Percentiles rank a stretch among this genome's conserved stretches.
phyloP scores from a whole-genome alignment of 2,797 vertebrate genomes.

The Sebastes kiyomatsui region DNA sequence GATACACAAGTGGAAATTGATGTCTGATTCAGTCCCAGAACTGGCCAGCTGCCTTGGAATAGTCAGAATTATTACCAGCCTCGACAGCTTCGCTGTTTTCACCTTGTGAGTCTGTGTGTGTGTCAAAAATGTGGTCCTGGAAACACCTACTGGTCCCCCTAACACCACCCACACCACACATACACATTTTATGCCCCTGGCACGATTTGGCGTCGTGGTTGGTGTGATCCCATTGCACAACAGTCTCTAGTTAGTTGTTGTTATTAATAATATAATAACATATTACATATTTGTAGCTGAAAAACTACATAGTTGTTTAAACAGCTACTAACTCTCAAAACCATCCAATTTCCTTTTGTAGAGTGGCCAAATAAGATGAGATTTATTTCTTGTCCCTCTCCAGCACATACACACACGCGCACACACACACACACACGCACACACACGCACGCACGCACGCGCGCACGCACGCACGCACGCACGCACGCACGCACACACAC shows the following conservation, averaged over 20 bases:
- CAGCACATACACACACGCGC: background rate
- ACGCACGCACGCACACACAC: background rate
- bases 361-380: background rate
- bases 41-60: background rate
- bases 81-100: too few relatives aligned
- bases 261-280: background rate
- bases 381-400: conserved; percentile 1
- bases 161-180: too few relatives aligned
- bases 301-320: conserved; percentile 1
- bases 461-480: accelerated
- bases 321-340: background rate
- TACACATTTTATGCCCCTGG: too few relatives aligned
- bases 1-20: background rate
- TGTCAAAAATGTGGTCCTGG: too few relatives aligned
- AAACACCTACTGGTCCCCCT: too few relatives aligned
- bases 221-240: too few relatives aligned
- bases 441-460: background rate
- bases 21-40: conserved; percentile 9
- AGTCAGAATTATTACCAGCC: background rate
- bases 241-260: background rate
- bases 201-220: too few relatives aligned
- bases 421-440: accelerated
- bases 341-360: background rate
- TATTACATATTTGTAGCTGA: background rate
- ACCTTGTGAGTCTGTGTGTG: too few relatives aligned